Evolutionary conservation across 1,140 invertebrate genomes (phyloP), one percentile per base, ranked within the genome.

Genomic region (Dufourea novaeangliae): DNA sequence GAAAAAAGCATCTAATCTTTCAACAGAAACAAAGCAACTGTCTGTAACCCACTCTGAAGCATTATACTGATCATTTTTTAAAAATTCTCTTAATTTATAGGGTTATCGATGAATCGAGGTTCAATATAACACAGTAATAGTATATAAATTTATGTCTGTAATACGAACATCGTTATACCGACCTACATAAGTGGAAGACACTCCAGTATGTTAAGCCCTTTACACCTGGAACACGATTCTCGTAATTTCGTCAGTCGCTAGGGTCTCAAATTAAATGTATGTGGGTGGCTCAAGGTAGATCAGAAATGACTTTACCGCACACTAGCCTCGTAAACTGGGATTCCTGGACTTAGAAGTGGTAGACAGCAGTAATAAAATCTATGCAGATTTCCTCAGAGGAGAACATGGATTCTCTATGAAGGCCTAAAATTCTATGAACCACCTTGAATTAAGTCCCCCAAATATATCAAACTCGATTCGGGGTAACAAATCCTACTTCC

Each of bases 391-490:
- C 50, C n/a, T 11, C n/a, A 25, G 50, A 1, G 10, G 22, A 52
- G 50, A 8, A 8, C 11, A 10, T 22, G 50, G 22, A 25, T 22
- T 52, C 8, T 22, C 25, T 22, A 25, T 52, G 11, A 25, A 52
- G 11, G 22, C 50, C 69, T 50, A 50, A 50, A n/a, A 17, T 50
- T 4, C 20, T n/a, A 37, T 8, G 34, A 7, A n/a, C 46, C 20
- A n/a, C 46, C 46, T 50, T 50, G n/a, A 50, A 50, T 50, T 17
- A 50, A 50, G 46, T 50, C 46, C n/a, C n/a, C n/a, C n/a, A n/a
- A n/a, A n/a, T n/a, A n/a, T n/a, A n/a, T n/a, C n/a, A n/a, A n/a
- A n/a, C n/a, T n/a, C n/a, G n/a, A n/a, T n/a, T n/a, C n/a, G n/a
- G n/a, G n/a, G n/a, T n/a, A n/a, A n/a, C n/a, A n/a, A n/a, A n/a